Evolutionary conservation across 2,797 vertebrate genomes (phyloP).

Genomic region (Staurois parvus): DNA sequence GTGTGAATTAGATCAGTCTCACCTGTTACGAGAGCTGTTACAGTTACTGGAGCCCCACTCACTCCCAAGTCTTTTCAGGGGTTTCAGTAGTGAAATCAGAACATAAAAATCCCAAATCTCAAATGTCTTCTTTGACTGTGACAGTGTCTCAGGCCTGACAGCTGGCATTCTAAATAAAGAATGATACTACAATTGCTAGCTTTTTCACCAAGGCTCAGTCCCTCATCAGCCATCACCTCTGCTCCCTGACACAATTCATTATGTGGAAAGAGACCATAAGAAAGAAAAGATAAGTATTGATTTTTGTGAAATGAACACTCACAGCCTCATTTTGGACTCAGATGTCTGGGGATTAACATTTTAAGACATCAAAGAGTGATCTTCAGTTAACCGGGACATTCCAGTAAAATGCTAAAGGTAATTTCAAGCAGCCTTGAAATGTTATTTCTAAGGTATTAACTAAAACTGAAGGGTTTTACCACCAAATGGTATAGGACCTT

Average conservation of each 20-base stretch:
- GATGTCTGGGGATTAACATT: constrained; percentile 63
- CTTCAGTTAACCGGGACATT: constrained; percentile 60
- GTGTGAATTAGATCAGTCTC: constrained; percentile 51
- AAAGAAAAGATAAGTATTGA: constrained; percentile 63
- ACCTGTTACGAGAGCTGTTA: constrained; percentile 44
- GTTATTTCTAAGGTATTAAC: constrained; percentile 58
- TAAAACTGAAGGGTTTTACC: constrained; percentile 58
- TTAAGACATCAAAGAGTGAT: constrained; percentile 61
- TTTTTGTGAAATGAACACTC: constrained; percentile 63
- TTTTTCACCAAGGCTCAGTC: constrained; percentile 27
- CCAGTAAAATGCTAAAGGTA: constrained; percentile 60
- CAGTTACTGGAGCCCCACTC: constrained; percentile 39
- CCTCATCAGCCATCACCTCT: constrained; percentile 57
- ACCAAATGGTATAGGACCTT: constrained; percentile 54
- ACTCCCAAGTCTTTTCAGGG: constrained; percentile 37
- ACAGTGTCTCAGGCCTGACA: constrained; percentile 23
- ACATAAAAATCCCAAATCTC: constrained; percentile 52
- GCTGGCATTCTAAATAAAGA: constrained; percentile 53
- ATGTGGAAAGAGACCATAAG: constrained; percentile 61
- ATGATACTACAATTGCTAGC: constrained; percentile 42
- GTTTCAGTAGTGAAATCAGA: constrained; percentile 53
- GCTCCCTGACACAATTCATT: constrained; percentile 62
- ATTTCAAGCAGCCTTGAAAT: constrained; percentile 56
- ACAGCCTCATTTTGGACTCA: constrained; percentile 60
- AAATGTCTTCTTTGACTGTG: constrained; percentile 55